phyloP scores from a whole-genome alignment of 2,113 vertebrate genomes.

The Bolborhynchus lineola region DNA sequence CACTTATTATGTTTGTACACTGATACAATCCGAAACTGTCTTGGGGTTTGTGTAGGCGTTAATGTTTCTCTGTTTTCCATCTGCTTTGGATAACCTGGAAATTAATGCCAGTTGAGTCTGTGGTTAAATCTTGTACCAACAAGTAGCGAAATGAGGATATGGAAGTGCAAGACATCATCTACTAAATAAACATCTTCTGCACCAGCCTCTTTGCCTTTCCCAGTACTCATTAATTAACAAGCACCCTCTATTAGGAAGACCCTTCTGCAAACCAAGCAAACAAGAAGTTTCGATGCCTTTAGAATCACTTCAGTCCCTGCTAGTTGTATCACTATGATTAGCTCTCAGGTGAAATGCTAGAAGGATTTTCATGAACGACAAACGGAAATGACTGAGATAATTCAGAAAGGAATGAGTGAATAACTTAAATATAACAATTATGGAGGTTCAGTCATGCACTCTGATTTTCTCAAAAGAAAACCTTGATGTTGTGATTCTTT shows the following conservation, averaged over 20 bases:
- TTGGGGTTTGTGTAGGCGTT: not conserved
- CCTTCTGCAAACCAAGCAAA: not conserved
- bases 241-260: not conserved
- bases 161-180: not conserved
- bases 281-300: not conserved
- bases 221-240: not conserved
- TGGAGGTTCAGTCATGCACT: not conserved
- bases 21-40: not conserved
- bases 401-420: not conserved
- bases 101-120: slow-evolving; percentile 27
- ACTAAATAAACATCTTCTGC: not conserved
- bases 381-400: not conserved
- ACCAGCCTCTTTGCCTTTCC: not conserved
- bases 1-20: not conserved
- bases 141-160: not conserved
- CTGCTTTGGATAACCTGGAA: slow-evolving; percentile 49
- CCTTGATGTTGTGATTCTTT: not conserved
- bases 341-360: not conserved
- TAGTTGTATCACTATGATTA: not conserved
- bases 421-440: not conserved
- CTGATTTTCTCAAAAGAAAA: not conserved
- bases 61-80: slow-evolving; percentile 24
- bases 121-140: not conserved
- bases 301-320: not conserved
- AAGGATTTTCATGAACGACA: not conserved